These are phyloP conservation scores for Medauroidea extradentata DNA, from an alignment of 1,140 invertebrate genomes.

Conservation along the genomic window DNA sequence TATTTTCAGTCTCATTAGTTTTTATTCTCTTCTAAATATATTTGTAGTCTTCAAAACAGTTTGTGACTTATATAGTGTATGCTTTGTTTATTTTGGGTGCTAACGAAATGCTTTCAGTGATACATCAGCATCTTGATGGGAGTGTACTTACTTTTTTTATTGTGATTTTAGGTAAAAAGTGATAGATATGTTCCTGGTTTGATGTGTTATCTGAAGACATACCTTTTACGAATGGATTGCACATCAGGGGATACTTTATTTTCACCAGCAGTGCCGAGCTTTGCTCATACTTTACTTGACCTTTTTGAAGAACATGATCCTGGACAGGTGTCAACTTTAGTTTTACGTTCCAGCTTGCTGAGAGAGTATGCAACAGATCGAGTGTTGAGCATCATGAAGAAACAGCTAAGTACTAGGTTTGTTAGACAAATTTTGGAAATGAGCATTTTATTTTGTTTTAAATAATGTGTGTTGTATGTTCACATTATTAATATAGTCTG, in stretches of 20 bases:
- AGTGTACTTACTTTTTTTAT: too few species aligned
- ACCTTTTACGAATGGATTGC: constrained; percentile 27
- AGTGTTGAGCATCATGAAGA: constrained; percentile 44
- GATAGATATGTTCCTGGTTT: constrained; percentile 38
- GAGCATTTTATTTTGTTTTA: too few species aligned
- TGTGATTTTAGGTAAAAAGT: too few species aligned
- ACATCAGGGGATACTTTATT: background rate
- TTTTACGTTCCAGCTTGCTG: constrained; percentile 50
- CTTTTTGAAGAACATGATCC: constrained; percentile 42
- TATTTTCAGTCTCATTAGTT: too few species aligned
- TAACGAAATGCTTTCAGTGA: too few species aligned
- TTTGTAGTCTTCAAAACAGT: too few species aligned
- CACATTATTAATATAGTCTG: too few species aligned
- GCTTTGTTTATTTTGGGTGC: too few species aligned
- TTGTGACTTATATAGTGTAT: too few species aligned
- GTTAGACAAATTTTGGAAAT: background rate
- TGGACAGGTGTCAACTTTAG: constrained; percentile 47
- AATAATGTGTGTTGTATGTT: too few species aligned
- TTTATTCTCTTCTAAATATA: too few species aligned
- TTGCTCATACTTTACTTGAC: constrained; percentile 47
- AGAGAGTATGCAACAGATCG: constrained; percentile 55
- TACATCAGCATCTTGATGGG: too few species aligned
- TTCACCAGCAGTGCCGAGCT: constrained; percentile 41
- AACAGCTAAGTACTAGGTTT: constrained; percentile 19
- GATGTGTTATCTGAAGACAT: constrained; percentile 48